phyloP scores from a whole-genome alignment of 1,140 invertebrate species.

The Drosophila ogumai region DNA sequence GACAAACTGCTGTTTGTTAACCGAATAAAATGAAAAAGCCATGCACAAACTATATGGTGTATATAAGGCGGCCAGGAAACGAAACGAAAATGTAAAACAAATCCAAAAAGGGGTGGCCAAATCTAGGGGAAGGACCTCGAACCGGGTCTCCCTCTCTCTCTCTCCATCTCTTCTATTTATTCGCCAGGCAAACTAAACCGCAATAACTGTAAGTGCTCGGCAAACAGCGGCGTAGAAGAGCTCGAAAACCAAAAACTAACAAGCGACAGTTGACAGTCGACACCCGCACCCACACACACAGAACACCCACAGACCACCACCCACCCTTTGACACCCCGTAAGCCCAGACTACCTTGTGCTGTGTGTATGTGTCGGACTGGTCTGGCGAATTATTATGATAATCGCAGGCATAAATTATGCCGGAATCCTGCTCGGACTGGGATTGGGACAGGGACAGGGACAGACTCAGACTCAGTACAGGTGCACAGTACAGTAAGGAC shows the following conservation, averaged over 20 bases:
- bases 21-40: slow-evolving; percentile 40
- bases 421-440: slow-evolving; percentile 12
- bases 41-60: slow-evolving; percentile 1
- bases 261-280: slow-evolving; percentile 38
- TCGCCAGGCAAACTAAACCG: slow-evolving; percentile 74
- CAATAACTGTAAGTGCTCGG: slow-evolving; percentile 79
- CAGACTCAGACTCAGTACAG: not conserved
- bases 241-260: slow-evolving; percentile 48
- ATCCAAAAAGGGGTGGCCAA: slow-evolving; percentile 15
- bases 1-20: slow-evolving; percentile 68
- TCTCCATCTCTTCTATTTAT: slow-evolving; percentile 65
- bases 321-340: slow-evolving; percentile 2
- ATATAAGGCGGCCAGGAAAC: not conserved
- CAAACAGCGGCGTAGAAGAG: slow-evolving; percentile 55
- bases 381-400: slow-evolving; percentile 79
- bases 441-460: not conserved
- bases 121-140: slow-evolving; percentile 13
- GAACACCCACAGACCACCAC: too few species aligned
- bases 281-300: slow-evolving; percentile 8
- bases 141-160: slow-evolving; percentile 14
- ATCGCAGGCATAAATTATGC: slow-evolving; percentile 79
- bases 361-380: slow-evolving; percentile 50
- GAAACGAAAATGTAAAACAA: slow-evolving; percentile 48
- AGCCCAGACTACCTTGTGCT: slow-evolving; percentile 19
- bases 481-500: slow-evolving; percentile 18